Evolutionary conservation across 2,888 invertebrate species (phyloP).

Genomic region (Noctua janthina): DNA sequence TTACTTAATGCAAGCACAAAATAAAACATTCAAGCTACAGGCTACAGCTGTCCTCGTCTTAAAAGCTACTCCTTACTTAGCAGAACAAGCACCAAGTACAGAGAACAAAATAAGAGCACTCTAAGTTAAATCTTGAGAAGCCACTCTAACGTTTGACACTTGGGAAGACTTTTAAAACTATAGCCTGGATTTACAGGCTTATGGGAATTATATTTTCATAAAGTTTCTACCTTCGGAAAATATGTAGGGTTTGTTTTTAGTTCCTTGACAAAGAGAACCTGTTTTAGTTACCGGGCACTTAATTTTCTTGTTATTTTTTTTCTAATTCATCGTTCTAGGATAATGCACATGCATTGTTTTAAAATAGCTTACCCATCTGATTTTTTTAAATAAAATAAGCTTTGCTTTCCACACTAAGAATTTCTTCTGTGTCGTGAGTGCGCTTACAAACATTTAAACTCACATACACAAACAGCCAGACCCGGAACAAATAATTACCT

Average conservation of each 20-base stretch:
- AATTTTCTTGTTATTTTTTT: background rate
- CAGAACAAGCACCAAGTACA: constrained; percentile 34
- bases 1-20: constrained; percentile 27
- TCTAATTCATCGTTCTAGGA: too few relatives aligned
- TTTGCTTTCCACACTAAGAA: too few relatives aligned
- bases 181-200: background rate
- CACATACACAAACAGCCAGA: too few relatives aligned
- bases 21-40: constrained; percentile 36
- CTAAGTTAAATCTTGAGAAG: constrained; percentile 38
- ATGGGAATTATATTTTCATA: constrained; percentile 12
- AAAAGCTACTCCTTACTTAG: constrained; percentile 32
- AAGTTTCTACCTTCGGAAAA: background rate
- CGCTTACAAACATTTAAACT: too few relatives aligned
- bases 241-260: background rate
- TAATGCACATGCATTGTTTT: too few relatives aligned
- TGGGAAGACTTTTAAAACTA: constrained; percentile 36
- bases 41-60: constrained; percentile 1
- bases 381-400: too few relatives aligned
- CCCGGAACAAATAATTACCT: too few relatives aligned
- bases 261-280: background rate
- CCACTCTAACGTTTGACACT: constrained; percentile 47
- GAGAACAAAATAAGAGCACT: constrained; percentile 36
- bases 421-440: too few relatives aligned
- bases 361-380: too few relatives aligned
- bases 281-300: background rate